Percentiles rank a stretch among this genome's conserved stretches.
phyloP scores from a whole-genome alignment of 2,797 vertebrate genomes.

The Sandelia bainsii region DNA sequence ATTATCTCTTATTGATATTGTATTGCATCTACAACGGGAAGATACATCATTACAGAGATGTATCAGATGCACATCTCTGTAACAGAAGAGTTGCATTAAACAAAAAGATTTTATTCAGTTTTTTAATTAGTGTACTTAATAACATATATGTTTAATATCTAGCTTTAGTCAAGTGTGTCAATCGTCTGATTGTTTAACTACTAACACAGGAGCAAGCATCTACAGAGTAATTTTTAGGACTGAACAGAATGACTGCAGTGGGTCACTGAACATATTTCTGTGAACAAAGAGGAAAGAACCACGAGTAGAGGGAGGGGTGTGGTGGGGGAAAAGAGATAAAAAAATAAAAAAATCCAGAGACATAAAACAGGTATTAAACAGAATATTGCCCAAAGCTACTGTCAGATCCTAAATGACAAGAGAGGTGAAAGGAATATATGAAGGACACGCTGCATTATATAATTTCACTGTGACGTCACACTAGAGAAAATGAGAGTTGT shows the following conservation, averaged over 20 bases:
- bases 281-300: slow-evolving; percentile 47
- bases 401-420: slow-evolving; percentile 64
- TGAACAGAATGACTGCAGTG: slow-evolving; percentile 50
- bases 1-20: slow-evolving; percentile 43
- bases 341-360: slow-evolving; percentile 31
- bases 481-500: slow-evolving; percentile 45
- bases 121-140: not conserved
- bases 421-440: slow-evolving; percentile 61
- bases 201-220: slow-evolving; percentile 40
- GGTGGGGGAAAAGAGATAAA: slow-evolving; percentile 20
- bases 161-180: slow-evolving; percentile 31
- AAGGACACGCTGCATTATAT: slow-evolving; percentile 59
- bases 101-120: not conserved
- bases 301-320: not conserved
- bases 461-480: slow-evolving; percentile 59
- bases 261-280: slow-evolving; percentile 59
- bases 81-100: not conserved
- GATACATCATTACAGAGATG: slow-evolving; percentile 3
- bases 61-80: slow-evolving; percentile 10
- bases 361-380: slow-evolving; percentile 67
- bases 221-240: slow-evolving; percentile 50
- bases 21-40: slow-evolving; percentile 17
- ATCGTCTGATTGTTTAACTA: slow-evolving; percentile 37
- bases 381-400: slow-evolving; percentile 67
- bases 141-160: not conserved